These are phyloP conservation scores for Alexandromys fortis DNA, from an alignment of 2,113 vertebrate species.

Conservation along the genomic window DNA sequence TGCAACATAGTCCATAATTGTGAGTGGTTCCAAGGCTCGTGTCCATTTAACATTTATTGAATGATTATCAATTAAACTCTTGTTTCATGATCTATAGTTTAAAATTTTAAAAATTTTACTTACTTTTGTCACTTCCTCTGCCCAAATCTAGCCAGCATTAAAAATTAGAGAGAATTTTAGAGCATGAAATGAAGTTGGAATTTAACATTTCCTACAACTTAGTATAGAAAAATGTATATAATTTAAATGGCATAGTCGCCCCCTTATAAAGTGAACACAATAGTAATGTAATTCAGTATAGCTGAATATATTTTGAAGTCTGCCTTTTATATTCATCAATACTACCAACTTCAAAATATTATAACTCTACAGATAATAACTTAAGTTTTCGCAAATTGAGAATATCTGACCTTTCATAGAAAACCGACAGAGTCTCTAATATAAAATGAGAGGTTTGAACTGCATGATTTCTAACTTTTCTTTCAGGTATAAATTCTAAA, in stretches of 20 bases:
- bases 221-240: constrained; percentile 65
- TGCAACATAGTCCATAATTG: not conserved
- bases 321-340: constrained; percentile 23
- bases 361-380: constrained; percentile 28
- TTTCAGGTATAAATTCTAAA: constrained; percentile 54
- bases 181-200: constrained; percentile 78
- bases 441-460: constrained; percentile 46
- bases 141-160: constrained; percentile 96
- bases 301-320: constrained; percentile 44
- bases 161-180: constrained; percentile 80
- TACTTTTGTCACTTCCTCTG: constrained; percentile 97
- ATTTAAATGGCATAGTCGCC: constrained; percentile 57
- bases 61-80: constrained; percentile 48
- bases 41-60: constrained; percentile 46
- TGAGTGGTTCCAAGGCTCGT: not conserved
- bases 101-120: constrained; percentile 91
- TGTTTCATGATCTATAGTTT: constrained; percentile 75
- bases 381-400: constrained; percentile 27
- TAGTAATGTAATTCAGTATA: constrained; percentile 48
- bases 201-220: constrained; percentile 76
- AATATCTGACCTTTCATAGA: constrained; percentile 14
- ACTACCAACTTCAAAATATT: constrained; percentile 23
- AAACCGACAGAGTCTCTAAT: constrained; percentile 27
- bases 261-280: constrained; percentile 50
- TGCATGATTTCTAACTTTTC: constrained; percentile 34